Conservation (phyloP, 2,888 invertebrate species). For the Rhagophthalmus giganteus region DNA sequence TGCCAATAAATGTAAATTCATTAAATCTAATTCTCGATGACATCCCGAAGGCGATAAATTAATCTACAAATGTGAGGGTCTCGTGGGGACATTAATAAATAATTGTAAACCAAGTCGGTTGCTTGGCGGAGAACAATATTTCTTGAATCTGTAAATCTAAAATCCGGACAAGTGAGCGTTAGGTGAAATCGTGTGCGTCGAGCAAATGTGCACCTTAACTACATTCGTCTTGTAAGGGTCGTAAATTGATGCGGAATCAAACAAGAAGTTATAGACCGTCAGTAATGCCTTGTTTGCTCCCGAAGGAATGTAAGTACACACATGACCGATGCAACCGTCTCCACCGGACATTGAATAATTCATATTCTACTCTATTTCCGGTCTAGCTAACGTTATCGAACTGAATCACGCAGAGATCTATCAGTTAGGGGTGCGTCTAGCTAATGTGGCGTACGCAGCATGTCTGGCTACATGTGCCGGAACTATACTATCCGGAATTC, state of each 20-base stretch:
- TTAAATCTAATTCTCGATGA: constrained; percentile 17
- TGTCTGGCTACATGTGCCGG: constrained; percentile 37
- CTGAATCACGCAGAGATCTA: constrained; percentile 43
- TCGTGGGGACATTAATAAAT: constrained; percentile 20
- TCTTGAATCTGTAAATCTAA: constrained; percentile 6
- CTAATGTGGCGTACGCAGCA: constrained; percentile 44
- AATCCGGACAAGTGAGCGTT: not conserved
- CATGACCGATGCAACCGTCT: constrained; percentile 24
- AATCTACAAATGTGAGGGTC: constrained; percentile 18
- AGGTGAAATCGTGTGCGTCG: constrained; percentile 8
- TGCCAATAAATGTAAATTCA: constrained; percentile 26
- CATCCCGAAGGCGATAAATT: constrained; percentile 19
- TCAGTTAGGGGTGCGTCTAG: constrained; percentile 44
- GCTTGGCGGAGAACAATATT: not conserved
- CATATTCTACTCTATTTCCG: constrained; percentile 43
- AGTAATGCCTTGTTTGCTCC: constrained; percentile 15
- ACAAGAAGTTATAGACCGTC: constrained; percentile 35
- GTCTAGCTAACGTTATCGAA: constrained; percentile 43
- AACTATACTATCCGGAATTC: constrained; percentile 35
- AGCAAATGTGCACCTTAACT: constrained; percentile 11
- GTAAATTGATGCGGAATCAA: constrained; percentile 32
- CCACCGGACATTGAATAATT: constrained; percentile 41
- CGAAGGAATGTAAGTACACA: constrained; percentile 17
- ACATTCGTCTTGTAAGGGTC: constrained; percentile 27
- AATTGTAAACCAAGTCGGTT: constrained; percentile 11